Base-by-base conservation (phyloP, 2,113 vertebrate genomes). In the Gobio gobio region DNA sequence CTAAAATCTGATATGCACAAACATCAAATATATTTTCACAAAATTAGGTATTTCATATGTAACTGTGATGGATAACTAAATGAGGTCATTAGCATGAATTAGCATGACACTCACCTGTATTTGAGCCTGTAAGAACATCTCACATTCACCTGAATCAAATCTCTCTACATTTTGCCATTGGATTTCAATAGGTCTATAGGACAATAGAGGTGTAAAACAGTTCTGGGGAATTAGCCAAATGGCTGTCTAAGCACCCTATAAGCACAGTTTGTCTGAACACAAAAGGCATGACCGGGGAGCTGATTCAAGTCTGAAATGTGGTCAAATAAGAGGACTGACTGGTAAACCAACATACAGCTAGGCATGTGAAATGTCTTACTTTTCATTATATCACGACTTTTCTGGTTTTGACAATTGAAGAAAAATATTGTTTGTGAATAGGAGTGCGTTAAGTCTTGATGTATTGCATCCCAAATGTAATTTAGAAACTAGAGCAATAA, bases 21-120 rank as follows among this genome's bases (percentile, higher is more conserved):
- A 22, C 3, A 36, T 8, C 13, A 7, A 10, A 77, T 33, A 36
- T 56, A 4, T 56, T 58, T 29, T 4, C 36, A 36, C 29, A 58
- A 36, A 40, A 5, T 22, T 14, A 22, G 1, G 5, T 2, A 59
- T 40, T 77, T 13, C 6, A 58, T 9, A 58, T 13, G 5, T 40
- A 40, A n/a, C 20, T 8, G 7, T 76, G 14, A 77, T 58, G 10
- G 18, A 40, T 36, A 33, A 36, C 9, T 56, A 13, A 75, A 51
- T 75, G 18, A 10, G 16, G 16, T 40, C 20, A 59, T 58, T 20
- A 16, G 56, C 54, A 40, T 9, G 64, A 47, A 85, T 86, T 86
- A 88, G 61, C 76, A 86, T 83, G 36, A 86, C 75, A 81, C 70
- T 88, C 80, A 22, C 36, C 63, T 78, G 20, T 45, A 4, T 80